A percentile compares a stretch with the other conserved stretches of the same genome.
phyloP scores from a whole-genome alignment of 2,888 invertebrate species.

The Cephonodes hylas region DNA sequence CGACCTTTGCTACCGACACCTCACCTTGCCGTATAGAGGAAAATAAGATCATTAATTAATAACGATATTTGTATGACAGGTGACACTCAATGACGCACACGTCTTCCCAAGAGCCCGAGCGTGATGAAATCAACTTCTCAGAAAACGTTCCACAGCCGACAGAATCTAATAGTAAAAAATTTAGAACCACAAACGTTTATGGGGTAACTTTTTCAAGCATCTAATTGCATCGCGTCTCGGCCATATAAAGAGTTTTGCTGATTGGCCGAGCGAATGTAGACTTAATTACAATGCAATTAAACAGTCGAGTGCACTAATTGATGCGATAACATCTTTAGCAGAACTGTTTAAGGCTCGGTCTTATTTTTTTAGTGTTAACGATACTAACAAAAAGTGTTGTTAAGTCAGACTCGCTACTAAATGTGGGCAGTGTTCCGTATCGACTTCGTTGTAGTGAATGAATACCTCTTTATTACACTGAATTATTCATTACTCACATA shows the following conservation, averaged over 20 bases:
- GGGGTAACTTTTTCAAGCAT: conserved; percentile 55
- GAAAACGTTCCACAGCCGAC: conserved; percentile 45
- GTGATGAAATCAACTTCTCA: conserved; percentile 57
- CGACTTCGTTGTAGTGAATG: background rate
- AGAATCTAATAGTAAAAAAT: conserved; percentile 55
- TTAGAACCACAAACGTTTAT: conserved; percentile 51
- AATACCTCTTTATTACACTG: background rate
- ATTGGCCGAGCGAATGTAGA: conserved; percentile 55
- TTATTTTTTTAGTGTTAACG: conserved; percentile 18
- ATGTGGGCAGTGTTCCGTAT: conserved; percentile 11
- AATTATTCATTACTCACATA: background rate
- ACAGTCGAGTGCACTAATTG: conserved; percentile 58
- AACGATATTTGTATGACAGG: conserved; percentile 15
- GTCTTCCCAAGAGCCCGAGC: conserved; percentile 39
- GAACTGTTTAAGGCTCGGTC: conserved; percentile 36
- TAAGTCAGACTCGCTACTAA: background rate
- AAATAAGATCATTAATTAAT: conserved; percentile 1
- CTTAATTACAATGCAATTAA: conserved; percentile 66
- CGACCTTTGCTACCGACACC: background rate
- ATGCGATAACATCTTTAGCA: conserved; percentile 54
- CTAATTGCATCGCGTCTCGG: conserved; percentile 43
- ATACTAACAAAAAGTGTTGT: conserved; percentile 10
- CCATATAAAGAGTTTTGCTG: conserved; percentile 58
- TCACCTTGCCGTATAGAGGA: background rate
- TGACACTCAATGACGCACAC: conserved; percentile 37